Percentiles rank a stretch among this genome's conserved stretches.
Evolutionary conservation across 2,797 vertebrate genomes (phyloP).

Genomic region (Sciurus vulgaris): DNA sequence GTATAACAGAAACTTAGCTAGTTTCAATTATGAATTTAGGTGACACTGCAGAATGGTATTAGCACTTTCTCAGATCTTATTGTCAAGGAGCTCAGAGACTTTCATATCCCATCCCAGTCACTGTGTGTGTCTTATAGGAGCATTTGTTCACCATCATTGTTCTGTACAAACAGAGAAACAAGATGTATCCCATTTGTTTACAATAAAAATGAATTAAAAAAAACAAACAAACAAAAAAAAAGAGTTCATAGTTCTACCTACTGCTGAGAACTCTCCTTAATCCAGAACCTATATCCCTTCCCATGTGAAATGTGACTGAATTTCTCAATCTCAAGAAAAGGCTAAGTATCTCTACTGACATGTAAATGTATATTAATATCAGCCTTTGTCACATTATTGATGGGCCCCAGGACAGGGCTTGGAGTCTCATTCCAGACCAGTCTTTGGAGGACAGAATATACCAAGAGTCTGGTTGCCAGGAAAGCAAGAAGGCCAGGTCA

Average conservation of each 20-base stretch:
- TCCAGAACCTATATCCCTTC: background rate
- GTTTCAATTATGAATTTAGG: background rate
- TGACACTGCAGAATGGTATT: background rate
- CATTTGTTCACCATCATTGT: background rate
- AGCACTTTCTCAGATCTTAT: background rate
- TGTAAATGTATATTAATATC: background rate
- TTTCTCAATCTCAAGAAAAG: background rate
- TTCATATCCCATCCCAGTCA: background rate
- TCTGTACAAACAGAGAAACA: too few species aligned
- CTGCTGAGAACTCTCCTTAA: background rate
- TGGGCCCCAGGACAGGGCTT: background rate
- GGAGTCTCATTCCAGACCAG: background rate
- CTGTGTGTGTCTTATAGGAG: background rate
- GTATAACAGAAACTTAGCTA: background rate
- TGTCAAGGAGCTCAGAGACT: background rate
- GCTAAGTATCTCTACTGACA: background rate
- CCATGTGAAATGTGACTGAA: background rate
- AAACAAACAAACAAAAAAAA: too few species aligned
- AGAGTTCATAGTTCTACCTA: background rate
- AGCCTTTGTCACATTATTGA: background rate
- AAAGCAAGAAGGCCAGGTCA: background rate
- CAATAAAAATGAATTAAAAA: too few species aligned
- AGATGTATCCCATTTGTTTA: too few species aligned
- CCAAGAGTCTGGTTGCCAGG: background rate
- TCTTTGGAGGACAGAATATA: background rate